Evolutionary conservation across 2,113 vertebrate genomes (phyloP), one percentile per base, ranked within the genome.

Genomic region (Nibea albiflora): DNA sequence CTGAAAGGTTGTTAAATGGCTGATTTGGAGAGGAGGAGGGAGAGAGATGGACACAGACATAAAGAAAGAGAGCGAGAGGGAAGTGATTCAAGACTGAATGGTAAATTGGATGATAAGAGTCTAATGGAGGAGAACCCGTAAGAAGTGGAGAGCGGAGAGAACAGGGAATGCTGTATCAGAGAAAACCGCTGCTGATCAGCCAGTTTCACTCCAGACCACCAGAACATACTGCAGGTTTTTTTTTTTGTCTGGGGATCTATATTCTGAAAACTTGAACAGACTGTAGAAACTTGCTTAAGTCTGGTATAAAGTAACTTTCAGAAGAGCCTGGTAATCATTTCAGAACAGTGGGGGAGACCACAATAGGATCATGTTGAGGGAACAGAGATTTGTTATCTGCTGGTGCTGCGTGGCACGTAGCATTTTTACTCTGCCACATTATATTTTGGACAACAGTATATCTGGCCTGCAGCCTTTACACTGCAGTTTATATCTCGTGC

Each of bases 141-240:
- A 28, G 61, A 88, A 67, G 26, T 22, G 50, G 52, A 24, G n/a
- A 79, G 60, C 15, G 67, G 53, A 57, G 64, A 26, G n/a, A 76
- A 24, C 15, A 70, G 53, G 39, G 8, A 64, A 11, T 88, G 85
- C 91, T 80, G 88, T 47, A 70, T 88, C 81, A 89, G 88, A 89
- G 35, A 46, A 61, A 58, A 82, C 5, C 24, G 62, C 42, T 81
- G 83, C 82, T 88, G 82, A 88, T 85, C 42, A 78, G 52, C 75
- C 65, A 42, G 20, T 88, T 88, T 85, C 76, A 69, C 46, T 78
- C 28, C 49, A 35, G 61, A 81, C 79, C 57, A 76, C 47, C 26
- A 72, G 35, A 39, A 60, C 28, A 11, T 24, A 57, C 73, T 76
- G 79, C 46, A 58, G 66, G 47, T 22, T 66, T 76, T 53, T 19